Conservation (phyloP, 2,888 invertebrate genomes). For the Parelbella ahira region DNA sequence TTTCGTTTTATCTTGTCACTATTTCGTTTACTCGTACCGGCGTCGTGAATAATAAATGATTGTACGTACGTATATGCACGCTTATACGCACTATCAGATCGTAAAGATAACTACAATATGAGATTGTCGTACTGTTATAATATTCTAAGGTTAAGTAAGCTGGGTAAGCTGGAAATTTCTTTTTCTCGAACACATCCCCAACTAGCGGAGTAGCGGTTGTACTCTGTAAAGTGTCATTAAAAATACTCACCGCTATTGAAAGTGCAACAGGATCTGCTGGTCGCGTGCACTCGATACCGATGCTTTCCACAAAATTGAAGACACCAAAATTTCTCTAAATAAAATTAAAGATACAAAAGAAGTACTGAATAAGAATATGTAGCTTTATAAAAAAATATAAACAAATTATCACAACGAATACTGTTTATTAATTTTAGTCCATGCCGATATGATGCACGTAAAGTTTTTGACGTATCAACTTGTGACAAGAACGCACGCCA, state of each 20-base stretch:
- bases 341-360: conserved; percentile 22
- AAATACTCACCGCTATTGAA: conserved; percentile 68
- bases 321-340: conserved; percentile 47
- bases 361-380: conserved; percentile 17
- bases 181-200: too few relatives aligned
- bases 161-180: too few relatives aligned
- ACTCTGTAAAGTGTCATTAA: too few relatives aligned
- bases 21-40: conserved; percentile 2
- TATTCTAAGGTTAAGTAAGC: too few relatives aligned
- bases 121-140: conserved; percentile 12
- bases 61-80: not conserved
- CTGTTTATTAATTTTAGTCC: conserved; percentile 12
- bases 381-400: conserved; percentile 19
- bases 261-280: conserved; percentile 68
- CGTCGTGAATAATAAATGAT: conserved; percentile 3
- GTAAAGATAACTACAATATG: conserved; percentile 5
- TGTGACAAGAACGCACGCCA: conserved; percentile 29
- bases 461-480: conserved; percentile 65
- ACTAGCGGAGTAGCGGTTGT: too few relatives aligned
- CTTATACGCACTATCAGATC: conserved; percentile 17
- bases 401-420: conserved; percentile 14
- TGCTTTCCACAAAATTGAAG: conserved; percentile 68
- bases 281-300: conserved; percentile 58
- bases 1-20: conserved; percentile 11
- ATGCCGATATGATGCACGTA: conserved; percentile 48